Percentiles rank a stretch among this genome's conserved stretches.
phyloP scores from a whole-genome alignment of 2,113 vertebrate species.

The Campylomormyrus tamandua region DNA sequence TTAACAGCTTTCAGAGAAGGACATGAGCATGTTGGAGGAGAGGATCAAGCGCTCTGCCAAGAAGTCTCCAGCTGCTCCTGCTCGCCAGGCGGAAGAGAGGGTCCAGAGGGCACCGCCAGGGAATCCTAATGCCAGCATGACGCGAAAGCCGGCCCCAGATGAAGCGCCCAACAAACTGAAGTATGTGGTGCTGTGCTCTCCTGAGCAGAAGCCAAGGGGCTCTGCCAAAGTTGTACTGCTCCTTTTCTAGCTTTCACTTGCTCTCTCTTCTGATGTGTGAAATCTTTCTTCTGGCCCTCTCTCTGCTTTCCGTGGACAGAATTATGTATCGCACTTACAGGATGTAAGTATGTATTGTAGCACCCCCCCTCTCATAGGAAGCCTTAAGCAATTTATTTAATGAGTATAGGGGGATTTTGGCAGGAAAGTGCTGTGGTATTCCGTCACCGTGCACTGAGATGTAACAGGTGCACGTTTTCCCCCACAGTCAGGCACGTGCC shows the following conservation, averaged over 20 bases:
- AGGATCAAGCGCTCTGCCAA: constrained; percentile 94
- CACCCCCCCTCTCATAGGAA: constrained; percentile 7
- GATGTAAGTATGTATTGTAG: constrained; percentile 86
- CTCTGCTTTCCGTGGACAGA: constrained; percentile 91
- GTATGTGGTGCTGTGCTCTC: constrained; percentile 55
- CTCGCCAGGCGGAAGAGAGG: constrained; percentile 73
- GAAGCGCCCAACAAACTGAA: constrained; percentile 93
- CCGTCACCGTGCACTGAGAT: background rate
- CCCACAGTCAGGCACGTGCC: constrained; percentile 77
- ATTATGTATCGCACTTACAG: constrained; percentile 99
- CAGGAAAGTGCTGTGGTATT: background rate
- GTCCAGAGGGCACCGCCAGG: constrained; percentile 63
- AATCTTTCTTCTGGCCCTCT: constrained; percentile 67
- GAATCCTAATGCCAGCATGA: constrained; percentile 68
- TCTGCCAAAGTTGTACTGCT: background rate
- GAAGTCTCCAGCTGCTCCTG: constrained; percentile 64
- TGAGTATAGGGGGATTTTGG: background rate
- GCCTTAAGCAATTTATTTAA: constrained; percentile 2
- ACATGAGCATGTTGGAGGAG: constrained; percentile 98
- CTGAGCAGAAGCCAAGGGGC: too few species aligned
- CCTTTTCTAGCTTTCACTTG: constrained; percentile 25
- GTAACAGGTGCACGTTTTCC: constrained; percentile 13
- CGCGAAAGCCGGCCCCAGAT: constrained; percentile 75
- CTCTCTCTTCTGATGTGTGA: constrained; percentile 61
- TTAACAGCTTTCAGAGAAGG: constrained; percentile 88